Conservation (phyloP, 2,797 vertebrate species). For the Betta splendens region DNA sequence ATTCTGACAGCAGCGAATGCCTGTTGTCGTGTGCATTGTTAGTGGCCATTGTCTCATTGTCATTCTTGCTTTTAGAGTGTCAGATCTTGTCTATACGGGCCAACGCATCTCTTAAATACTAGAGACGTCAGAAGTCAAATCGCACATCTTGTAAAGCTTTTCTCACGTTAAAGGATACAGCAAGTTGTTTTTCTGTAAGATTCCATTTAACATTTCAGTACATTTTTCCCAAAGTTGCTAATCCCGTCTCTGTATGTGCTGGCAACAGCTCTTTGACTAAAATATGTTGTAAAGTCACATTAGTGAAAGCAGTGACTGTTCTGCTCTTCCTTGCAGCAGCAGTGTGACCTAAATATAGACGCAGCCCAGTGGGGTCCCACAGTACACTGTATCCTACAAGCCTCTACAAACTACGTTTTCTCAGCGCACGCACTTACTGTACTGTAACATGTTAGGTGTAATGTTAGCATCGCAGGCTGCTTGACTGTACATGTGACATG, state of each 20-base stretch:
- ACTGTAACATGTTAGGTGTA: slow-evolving; percentile 25
- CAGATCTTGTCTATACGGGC: slow-evolving; percentile 32
- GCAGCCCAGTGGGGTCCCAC: slow-evolving; percentile 23
- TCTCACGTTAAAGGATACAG: not conserved
- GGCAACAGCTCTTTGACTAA: slow-evolving; percentile 36
- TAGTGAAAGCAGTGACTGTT: slow-evolving; percentile 29
- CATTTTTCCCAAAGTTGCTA: slow-evolving; percentile 24
- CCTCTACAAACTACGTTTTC: slow-evolving; percentile 27
- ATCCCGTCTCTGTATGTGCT: slow-evolving; percentile 11
- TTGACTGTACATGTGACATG: not conserved
- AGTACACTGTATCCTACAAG: slow-evolving; percentile 33
- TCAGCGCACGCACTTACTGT: slow-evolving; percentile 23
- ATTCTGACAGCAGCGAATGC: slow-evolving; percentile 27
- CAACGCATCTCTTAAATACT: slow-evolving; percentile 2
- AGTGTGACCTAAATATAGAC: slow-evolving; percentile 61
- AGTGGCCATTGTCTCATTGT: slow-evolving; percentile 35
- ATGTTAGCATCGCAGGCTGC: slow-evolving; percentile 4
- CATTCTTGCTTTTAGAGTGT: slow-evolving; percentile 42
- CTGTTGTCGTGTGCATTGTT: slow-evolving; percentile 27
- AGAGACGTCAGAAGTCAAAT: slow-evolving; percentile 7
- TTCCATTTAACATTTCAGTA: slow-evolving; percentile 12
- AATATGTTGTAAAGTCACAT: slow-evolving; percentile 40
- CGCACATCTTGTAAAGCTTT: slow-evolving; percentile 10
- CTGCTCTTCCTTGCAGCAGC: slow-evolving; percentile 20
- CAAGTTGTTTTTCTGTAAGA: slow-evolving; percentile 18